Base-by-base conservation (phyloP, 2,888 invertebrate genomes). In the Amitus sp. region DNA sequence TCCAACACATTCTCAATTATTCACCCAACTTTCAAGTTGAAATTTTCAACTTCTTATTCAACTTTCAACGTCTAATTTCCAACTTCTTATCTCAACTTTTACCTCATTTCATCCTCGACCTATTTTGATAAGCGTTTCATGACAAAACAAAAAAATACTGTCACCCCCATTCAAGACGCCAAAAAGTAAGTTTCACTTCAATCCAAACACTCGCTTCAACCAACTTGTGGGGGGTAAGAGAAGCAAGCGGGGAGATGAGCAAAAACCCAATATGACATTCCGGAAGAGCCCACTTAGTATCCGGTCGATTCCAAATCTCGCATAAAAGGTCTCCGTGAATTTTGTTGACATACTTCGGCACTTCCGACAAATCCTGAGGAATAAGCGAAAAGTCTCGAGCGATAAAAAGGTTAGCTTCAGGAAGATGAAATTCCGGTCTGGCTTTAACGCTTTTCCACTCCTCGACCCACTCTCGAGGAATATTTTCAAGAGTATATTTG, bases 261-360 rank as follows among this genome's bases (percentile, higher is more conserved):
- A 90, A 89, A 75, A 92, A 88, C 71, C 88, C 86, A 70, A 93
- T 87, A 66, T 87, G 86, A 0, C 92, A 92, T 39, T 90, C 89
- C 0, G 96, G 96, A 46, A 93, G 85, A 33, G 89, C 85, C 79
- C 94, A 96, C 78, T 91, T 93, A 68, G 89, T 87, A 80, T 96
- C 96, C 18, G 90, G 89, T 69, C 91, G 90, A 82, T 91, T 93
- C 94, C 94, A 96, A 46, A 95, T 77, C 79, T 94, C 93, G 42
- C 85, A 81, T 13, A 84, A 73, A 10, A 84, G 78, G n/a, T 85
- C 85, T 37, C 84, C 79, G 7, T 86, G 70, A 34, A 92, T 83
- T 74, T 87, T 87, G 82, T 79, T 1, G 92, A 92, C 69, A 86
- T n/a, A 85, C 33, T 78, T 77, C 0, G 80, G 79, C 2, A 76